Conservation (phyloP, 30 jellyfish, hydroid and myxozoan species). For the Pelagia noctiluca region DNA sequence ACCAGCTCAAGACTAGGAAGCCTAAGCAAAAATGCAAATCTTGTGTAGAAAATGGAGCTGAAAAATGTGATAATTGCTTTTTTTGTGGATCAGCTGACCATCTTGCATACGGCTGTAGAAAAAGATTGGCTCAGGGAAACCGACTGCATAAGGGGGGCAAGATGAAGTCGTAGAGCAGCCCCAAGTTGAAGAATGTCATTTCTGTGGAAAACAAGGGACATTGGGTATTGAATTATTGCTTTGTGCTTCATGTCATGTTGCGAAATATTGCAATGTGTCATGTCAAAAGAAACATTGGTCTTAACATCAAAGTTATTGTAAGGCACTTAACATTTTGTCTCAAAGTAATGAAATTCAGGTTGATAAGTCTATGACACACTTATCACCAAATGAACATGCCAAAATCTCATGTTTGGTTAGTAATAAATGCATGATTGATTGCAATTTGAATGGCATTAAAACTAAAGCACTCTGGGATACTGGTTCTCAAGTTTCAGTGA, state of each 20-base stretch:
- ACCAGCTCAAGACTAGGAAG: conserved; percentile 9
- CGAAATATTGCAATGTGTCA: conserved; percentile 52
- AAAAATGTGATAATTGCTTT: conserved; percentile 55
- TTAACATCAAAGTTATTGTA: conserved; percentile 45
- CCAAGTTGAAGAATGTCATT: conserved; percentile 38
- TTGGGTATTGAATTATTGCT: conserved; percentile 10
- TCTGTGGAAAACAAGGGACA: conserved; percentile 45
- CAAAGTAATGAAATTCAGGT: conserved; percentile 32
- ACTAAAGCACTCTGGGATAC: conserved; percentile 59
- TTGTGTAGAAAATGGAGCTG: conserved; percentile 46
- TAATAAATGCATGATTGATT: conserved; percentile 55
- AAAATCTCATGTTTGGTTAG: conserved; percentile 52
- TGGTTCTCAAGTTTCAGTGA: conserved; percentile 70
- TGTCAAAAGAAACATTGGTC: conserved; percentile 69
- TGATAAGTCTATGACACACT: conserved; percentile 34
- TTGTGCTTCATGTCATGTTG: conserved; percentile 62
- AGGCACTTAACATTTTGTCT: conserved; percentile 56
- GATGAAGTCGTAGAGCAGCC: conserved; percentile 54
- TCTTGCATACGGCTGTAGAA: conserved; percentile 69
- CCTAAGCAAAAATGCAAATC: conserved; percentile 52
- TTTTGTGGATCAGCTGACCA: conserved; percentile 55
- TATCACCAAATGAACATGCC: conserved; percentile 57
- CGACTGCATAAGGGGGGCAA: conserved; percentile 65
- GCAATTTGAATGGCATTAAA: conserved; percentile 45
- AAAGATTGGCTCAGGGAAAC: conserved; percentile 70